Evolutionary conservation across 2,797 vertebrate species (phyloP), one percentile per base, ranked within the genome.

Genomic region (Hylomyscus alleni): DNA sequence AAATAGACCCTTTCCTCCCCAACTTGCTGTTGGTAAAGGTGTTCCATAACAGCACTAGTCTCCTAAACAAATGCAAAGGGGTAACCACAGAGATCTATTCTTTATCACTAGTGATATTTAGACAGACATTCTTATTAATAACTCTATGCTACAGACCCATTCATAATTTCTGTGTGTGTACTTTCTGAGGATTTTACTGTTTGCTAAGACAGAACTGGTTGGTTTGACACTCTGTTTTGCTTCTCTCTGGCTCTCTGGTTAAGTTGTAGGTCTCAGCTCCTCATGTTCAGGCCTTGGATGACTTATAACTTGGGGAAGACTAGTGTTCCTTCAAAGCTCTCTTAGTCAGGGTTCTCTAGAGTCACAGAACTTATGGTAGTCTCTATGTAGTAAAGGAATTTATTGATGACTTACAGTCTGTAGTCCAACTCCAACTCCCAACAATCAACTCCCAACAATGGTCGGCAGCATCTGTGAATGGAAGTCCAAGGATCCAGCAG

Each of bases 241-340:
- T 85, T 37, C 11, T 19, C 19, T 81, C 3, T 85, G 40, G 9
- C 22, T 88, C 52, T 56, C 10, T 83, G 58, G 50, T 13, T 67
- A 65, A 92, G 22, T 20, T 80, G 47, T 24, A 58, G 34, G 34
- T 72, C 52, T 92, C 52, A n/a, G 2, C 65, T 86, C 47, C 58
- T 89, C 56, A 44, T 26, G 17, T 76, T 75, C 13, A 83, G 50
- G 37, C 12, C 50, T 1, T 37, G n/a, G 26, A 34, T 31, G 26
- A 84, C 26, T 60, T 80, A 20, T 31, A 20, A 20, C 9, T 15
- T 72, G 34, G 17, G 60, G 2, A 52, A 78, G 34, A 14, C 34
- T 73, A 37, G 24, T 54, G 50, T 73, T 91, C 44, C 65, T 95
- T 95, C 31, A 92, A 76, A 44, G n/a, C n/a, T n/a, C n/a, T n/a